Conservation (phyloP, 2,888 invertebrate species). For the Galeopsomyia nigrocyanea region DNA sequence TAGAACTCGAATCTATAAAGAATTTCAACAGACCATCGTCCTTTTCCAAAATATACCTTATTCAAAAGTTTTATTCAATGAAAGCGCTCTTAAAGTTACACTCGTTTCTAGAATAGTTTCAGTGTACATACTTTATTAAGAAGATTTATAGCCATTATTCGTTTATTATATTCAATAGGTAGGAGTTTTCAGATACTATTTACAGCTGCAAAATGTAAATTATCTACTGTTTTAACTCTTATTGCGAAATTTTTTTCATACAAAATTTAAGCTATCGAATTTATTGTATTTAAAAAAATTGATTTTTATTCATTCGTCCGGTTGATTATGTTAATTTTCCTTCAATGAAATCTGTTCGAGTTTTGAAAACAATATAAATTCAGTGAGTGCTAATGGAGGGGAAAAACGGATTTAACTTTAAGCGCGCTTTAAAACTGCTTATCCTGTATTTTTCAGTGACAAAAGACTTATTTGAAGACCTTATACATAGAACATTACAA, state of each 20-base stretch:
- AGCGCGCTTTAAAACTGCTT: conserved; percentile 29
- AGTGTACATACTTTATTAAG: not conserved
- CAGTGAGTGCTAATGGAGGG: conserved; percentile 1
- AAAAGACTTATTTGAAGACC: conserved; percentile 40
- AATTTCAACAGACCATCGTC: not conserved
- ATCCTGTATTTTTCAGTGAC: conserved; percentile 31
- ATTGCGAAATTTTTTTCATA: not conserved
- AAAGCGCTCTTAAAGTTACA: conserved; percentile 41
- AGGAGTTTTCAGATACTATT: not conserved
- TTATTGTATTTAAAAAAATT: conserved; percentile 10
- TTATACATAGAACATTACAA: conserved; percentile 47
- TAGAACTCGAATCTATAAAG: conserved; percentile 10
- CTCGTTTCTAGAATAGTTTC: conserved; percentile 5
- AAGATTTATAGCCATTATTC: conserved; percentile 3
- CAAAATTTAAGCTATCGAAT: not conserved
- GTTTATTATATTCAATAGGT: conserved; percentile 4
- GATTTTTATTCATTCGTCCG: not conserved
- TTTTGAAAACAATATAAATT: conserved; percentile 2
- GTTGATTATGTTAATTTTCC: not conserved
- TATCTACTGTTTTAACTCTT: not conserved
- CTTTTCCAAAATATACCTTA: conserved; percentile 4
- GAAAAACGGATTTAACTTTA: conserved; percentile 40
- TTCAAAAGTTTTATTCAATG: conserved; percentile 15
- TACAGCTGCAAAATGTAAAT: no score
- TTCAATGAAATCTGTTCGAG: no score